Conservation (phyloP, 2,113 vertebrate genomes). For the Cyprinodon brontotheroides region DNA sequence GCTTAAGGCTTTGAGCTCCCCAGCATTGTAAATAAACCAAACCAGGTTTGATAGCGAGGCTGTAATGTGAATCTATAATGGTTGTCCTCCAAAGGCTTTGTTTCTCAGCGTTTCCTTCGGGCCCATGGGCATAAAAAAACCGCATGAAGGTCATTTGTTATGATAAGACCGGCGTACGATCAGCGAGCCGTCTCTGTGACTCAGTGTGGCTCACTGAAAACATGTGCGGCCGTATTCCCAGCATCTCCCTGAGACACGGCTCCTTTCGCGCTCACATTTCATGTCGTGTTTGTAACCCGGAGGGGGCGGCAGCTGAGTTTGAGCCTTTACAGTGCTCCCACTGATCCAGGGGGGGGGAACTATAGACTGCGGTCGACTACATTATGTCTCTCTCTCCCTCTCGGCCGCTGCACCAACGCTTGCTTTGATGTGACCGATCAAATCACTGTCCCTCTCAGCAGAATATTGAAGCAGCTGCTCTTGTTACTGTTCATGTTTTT, state of each 20-base stretch:
- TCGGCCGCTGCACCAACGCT: constrained; percentile 10
- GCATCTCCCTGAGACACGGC: constrained; percentile 17
- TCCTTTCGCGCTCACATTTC: constrained; percentile 49
- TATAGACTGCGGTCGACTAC: constrained; percentile 40
- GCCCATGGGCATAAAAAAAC: constrained; percentile 32
- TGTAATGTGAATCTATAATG: constrained; percentile 53
- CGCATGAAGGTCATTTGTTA: constrained; percentile 69
- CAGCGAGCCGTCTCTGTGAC: constrained; percentile 22
- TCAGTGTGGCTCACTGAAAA: constrained; percentile 46
- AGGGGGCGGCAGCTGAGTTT: constrained; percentile 50
- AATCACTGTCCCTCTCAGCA: constrained; percentile 52
- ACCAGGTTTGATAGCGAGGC: constrained; percentile 54
- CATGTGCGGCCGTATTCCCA: constrained; percentile 24
- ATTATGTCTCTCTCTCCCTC: constrained; percentile 34
- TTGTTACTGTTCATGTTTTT: constrained; percentile 29
- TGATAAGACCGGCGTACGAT: constrained; percentile 51
- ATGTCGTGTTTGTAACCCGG: constrained; percentile 56
- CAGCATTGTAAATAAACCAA: constrained; percentile 61
- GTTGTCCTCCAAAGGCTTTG: constrained; percentile 39
- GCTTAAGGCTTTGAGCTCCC: constrained; percentile 31
- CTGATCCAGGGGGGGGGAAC: constrained; percentile 44
- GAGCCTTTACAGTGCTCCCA: constrained; percentile 47
- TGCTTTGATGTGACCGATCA: constrained; percentile 65
- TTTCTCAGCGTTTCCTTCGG: constrained; percentile 35
- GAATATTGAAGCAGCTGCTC: constrained; percentile 57